These are phyloP conservation scores for Entomyzon cyanotis DNA, from an alignment of 2,113 vertebrate species.

Conservation along the genomic window DNA sequence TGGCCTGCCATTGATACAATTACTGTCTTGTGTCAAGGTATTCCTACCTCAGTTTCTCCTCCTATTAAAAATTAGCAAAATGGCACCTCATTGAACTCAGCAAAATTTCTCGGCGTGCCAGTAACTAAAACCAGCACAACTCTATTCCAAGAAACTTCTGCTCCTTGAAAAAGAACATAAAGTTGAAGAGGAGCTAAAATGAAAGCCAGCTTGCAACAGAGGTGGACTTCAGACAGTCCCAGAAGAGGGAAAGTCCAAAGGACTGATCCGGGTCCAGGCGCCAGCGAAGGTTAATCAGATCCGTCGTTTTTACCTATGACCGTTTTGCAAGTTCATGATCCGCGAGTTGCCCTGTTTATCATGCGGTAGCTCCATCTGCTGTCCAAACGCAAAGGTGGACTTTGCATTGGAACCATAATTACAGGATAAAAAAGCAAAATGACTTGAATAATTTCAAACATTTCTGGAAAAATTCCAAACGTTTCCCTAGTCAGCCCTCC, in stretches of 20 bases:
- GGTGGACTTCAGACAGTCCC: background rate
- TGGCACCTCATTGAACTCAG: background rate
- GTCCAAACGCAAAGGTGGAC: background rate
- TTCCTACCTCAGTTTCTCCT: background rate
- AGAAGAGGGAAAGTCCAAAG: background rate
- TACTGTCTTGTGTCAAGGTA: background rate
- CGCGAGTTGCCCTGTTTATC: background rate
- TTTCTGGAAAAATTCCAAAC: background rate
- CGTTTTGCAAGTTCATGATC: fast-evolving
- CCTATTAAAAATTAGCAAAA: background rate
- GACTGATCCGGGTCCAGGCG: background rate
- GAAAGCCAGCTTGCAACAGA: background rate
- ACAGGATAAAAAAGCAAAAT: background rate
- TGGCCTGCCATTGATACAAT: background rate
- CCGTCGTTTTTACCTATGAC: background rate
- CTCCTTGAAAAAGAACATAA: background rate
- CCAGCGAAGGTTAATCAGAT: background rate
- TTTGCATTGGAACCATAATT: background rate
- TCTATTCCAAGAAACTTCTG: background rate
- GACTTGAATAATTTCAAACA: background rate
- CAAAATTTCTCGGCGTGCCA: background rate
- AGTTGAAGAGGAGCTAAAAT: background rate
- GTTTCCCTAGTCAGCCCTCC: background rate
- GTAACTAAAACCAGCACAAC: background rate
- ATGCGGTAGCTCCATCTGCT: slow-evolving; percentile 54